Evolutionary conservation across 2,888 invertebrate species (phyloP).

Genomic region (Hydrotaea diabolus): DNA sequence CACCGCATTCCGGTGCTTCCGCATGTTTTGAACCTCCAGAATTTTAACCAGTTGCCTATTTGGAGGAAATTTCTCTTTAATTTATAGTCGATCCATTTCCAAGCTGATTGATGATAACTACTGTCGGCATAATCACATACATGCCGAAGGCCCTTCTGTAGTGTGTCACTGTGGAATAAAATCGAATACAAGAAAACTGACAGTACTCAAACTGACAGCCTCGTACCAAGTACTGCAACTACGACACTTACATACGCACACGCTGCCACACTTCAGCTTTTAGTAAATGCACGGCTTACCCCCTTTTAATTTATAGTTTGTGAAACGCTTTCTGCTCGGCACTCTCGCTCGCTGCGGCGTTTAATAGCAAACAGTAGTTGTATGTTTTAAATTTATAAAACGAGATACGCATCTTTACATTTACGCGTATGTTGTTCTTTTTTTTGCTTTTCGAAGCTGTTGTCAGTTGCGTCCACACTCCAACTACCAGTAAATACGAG

Average conservation of each 20-base stretch:
- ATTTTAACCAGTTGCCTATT: too few relatives aligned
- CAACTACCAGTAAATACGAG: neutral
- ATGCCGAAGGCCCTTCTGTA: too few relatives aligned
- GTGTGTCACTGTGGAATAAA: too few relatives aligned
- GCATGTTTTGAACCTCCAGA: too few relatives aligned
- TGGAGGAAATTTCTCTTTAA: too few relatives aligned
- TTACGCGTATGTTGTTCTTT: conserved; percentile 51
- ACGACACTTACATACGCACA: neutral
- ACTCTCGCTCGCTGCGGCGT: neutral
- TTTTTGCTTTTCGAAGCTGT: neutral
- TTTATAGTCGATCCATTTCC: too few relatives aligned
- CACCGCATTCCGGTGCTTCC: too few relatives aligned
- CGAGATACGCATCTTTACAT: conserved; percentile 56
- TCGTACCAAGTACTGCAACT: neutral
- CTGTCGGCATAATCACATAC: too few relatives aligned
- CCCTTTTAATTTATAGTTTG: conserved; percentile 42
- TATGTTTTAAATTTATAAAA: conserved; percentile 43
- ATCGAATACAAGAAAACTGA: conserved; percentile 18
- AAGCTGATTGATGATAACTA: too few relatives aligned
- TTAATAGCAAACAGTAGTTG: conserved; percentile 53
- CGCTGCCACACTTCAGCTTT: neutral
- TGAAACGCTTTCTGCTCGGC: neutral
- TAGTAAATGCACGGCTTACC: conserved; percentile 11
- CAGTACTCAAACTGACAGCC: conserved; percentile 42
- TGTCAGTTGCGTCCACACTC: neutral